phyloP scores from a whole-genome alignment of 2,888 invertebrate species.

The Pristionchus fissidentatus region DNA sequence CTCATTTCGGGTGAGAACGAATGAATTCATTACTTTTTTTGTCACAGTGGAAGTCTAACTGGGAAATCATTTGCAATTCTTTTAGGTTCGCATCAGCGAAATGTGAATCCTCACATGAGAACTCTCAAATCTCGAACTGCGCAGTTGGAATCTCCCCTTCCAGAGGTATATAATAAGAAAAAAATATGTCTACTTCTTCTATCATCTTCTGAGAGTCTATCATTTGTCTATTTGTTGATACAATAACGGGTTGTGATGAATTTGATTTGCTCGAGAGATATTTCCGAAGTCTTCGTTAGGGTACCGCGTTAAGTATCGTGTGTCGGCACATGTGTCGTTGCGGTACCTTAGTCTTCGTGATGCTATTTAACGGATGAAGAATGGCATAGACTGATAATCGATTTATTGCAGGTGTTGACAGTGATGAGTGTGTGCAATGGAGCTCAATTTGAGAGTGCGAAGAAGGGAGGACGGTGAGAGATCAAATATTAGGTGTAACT shows the following conservation, averaged over 20 bases:
- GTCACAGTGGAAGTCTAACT: no score
- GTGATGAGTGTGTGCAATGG: slow-evolving; percentile 74
- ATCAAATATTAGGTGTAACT: no score
- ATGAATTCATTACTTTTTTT: background rate
- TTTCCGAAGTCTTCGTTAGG: no score
- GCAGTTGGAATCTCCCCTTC: slow-evolving; percentile 32
- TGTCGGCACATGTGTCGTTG: no score
- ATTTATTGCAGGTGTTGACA: slow-evolving; percentile 36
- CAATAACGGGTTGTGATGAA: no score
- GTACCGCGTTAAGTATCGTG: no score
- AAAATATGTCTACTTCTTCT: no score
- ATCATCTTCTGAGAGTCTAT: no score
- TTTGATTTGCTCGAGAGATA: no score
- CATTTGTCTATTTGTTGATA: no score
- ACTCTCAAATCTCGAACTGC: background rate
- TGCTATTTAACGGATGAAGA: background rate
- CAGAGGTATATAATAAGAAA: slow-evolving; percentile 16
- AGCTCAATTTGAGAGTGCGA: slow-evolving; percentile 68
- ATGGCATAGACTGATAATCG: no score
- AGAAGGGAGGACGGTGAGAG: slow-evolving; percentile 41
- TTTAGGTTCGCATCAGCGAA: slow-evolving; percentile 7
- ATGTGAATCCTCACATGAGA: slow-evolving; percentile 14
- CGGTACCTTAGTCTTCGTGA: no score
- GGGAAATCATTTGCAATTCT: background rate
- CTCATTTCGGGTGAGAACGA: slow-evolving; percentile 51